A percentile compares a stretch with the other conserved stretches of the same genome.
These are phyloP conservation scores for Helicoverpa armigera DNA, from an alignment of 1,140 invertebrate genomes.

Conservation along the genomic window DNA sequence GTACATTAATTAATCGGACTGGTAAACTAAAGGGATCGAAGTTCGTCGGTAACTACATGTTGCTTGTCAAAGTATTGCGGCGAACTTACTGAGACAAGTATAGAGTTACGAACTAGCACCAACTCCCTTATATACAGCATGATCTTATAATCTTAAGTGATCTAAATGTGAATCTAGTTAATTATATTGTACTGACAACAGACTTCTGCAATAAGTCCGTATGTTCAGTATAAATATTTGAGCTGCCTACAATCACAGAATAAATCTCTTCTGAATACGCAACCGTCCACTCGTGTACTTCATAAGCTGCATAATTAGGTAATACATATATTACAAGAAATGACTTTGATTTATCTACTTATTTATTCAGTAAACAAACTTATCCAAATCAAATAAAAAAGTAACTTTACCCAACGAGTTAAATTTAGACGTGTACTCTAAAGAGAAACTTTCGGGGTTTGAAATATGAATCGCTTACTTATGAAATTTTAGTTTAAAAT, in stretches of 20 bases:
- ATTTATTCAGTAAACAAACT: constrained; percentile 21
- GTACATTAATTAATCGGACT: too few species aligned
- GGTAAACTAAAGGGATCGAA: background rate
- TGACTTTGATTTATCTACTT: constrained; percentile 45
- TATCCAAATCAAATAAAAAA: constrained; percentile 27
- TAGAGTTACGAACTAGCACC: background rate
- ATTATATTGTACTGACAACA: too few species aligned
- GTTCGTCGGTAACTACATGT: background rate
- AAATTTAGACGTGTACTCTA: constrained; percentile 41
- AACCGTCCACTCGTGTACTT: constrained; percentile 4
- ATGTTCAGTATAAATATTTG: too few species aligned
- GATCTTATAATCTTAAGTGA: background rate
- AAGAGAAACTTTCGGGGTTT: constrained; percentile 66
- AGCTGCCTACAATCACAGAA: too few species aligned
- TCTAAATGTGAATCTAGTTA: too few species aligned
- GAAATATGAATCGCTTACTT: constrained; percentile 44
- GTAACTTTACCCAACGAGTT: constrained; percentile 22
- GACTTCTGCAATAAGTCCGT: too few species aligned
- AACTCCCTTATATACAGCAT: background rate
- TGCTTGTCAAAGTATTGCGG: constrained; percentile 13
- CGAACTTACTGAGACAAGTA: constrained; percentile 4
- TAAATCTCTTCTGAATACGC: background rate
- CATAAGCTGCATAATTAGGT: background rate
- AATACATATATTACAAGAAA: constrained; percentile 11
- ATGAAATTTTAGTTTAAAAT: constrained; percentile 51